Evolutionary conservation across 2,888 invertebrate species (phyloP).

Genomic region (Mythimna lalbum): DNA sequence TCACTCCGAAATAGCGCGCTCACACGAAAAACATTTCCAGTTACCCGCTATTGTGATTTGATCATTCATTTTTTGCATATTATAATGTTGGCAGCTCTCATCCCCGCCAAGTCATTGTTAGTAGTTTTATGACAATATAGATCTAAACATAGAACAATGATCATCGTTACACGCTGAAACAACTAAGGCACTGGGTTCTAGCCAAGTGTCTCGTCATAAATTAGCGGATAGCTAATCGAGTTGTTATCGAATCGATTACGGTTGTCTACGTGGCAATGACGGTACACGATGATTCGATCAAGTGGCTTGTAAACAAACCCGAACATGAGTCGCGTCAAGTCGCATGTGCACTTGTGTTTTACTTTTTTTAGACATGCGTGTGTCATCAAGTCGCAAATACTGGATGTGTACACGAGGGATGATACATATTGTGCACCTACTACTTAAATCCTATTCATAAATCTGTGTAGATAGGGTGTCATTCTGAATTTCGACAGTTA

Average conservation of each 20-base stretch:
- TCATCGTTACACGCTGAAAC: slow-evolving; percentile 56
- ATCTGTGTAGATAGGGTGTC: background rate
- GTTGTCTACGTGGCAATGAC: slow-evolving; percentile 47
- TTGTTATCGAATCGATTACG: slow-evolving; percentile 62
- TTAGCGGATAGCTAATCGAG: slow-evolving; percentile 59
- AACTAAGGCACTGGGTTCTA: slow-evolving; percentile 67
- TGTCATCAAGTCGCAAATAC: slow-evolving; percentile 19
- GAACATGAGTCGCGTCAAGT: slow-evolving; percentile 28
- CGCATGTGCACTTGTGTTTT: slow-evolving; percentile 25
- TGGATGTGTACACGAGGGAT: background rate
- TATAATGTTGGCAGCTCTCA: slow-evolving; percentile 62
- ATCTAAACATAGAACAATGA: slow-evolving; percentile 76
- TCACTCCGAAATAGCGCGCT: slow-evolving; percentile 78
- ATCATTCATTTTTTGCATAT: slow-evolving; percentile 53
- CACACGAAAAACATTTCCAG: slow-evolving; percentile 72
- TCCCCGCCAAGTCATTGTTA: slow-evolving; percentile 56
- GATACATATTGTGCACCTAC: background rate
- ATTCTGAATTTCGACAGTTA: too few relatives aligned
- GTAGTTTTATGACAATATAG: slow-evolving; percentile 75
- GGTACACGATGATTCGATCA: slow-evolving; percentile 40
- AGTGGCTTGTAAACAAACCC: slow-evolving; percentile 54
- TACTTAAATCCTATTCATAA: background rate
- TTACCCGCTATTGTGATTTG: slow-evolving; percentile 61
- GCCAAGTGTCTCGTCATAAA: slow-evolving; percentile 72
- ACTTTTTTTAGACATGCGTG: slow-evolving; percentile 36